Conservation (phyloP, 2,113 vertebrate genomes). For the Picathartes gymnocephalus region DNA sequence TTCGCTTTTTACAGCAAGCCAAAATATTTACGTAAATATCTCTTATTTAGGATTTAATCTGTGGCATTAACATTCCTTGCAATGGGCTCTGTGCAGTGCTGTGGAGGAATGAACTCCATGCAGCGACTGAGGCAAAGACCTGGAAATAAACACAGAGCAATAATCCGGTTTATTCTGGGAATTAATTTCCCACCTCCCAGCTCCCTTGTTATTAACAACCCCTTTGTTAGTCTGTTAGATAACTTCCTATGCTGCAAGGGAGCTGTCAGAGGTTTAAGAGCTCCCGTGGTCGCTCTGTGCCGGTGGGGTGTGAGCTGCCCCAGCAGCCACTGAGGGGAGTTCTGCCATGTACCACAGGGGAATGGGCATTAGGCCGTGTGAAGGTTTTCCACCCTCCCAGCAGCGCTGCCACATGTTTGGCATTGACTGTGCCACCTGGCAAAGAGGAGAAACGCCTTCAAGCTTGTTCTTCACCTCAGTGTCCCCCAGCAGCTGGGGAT, state of each 20-base stretch:
- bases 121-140: not conserved
- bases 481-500: not conserved
- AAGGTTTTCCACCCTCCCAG: not conserved
- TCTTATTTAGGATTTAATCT: conserved; percentile 55
- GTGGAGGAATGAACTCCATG: not conserved
- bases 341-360: fast-evolving
- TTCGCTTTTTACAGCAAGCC: not conserved
- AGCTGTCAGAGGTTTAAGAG: not conserved
- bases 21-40: conserved; percentile 38
- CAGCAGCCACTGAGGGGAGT: fast-evolving
- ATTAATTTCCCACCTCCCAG: conserved; percentile 39
- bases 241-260: not conserved
- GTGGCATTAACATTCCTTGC: conserved; percentile 72
- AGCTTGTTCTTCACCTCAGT: not conserved
- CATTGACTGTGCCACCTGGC: not conserved
- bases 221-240: conserved; percentile 61
- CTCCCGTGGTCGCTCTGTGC: not conserved
- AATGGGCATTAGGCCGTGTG: fast-evolving
- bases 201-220: conserved; percentile 33
- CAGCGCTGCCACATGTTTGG: not conserved
- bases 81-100: not conserved
- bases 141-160: not conserved
- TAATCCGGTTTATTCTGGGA: conserved; percentile 65
- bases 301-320: fast-evolving
- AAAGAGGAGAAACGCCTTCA: not conserved